Evolutionary conservation across 2,888 invertebrate species (phyloP).

Genomic region (Dolomedes plantarius): DNA sequence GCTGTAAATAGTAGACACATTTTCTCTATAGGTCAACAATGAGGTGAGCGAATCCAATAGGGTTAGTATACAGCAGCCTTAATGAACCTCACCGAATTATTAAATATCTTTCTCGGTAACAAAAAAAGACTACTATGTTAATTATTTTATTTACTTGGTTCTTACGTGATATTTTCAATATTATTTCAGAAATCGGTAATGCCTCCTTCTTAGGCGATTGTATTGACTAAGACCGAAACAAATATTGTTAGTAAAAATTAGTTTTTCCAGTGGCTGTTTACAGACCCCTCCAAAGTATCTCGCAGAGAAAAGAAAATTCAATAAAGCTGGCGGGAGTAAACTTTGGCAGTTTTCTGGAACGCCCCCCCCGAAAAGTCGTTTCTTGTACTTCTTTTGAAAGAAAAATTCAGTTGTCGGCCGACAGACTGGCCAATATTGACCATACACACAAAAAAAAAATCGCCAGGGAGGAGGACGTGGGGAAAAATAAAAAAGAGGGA

Average conservation of each 20-base stretch:
- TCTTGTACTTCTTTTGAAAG: not conserved
- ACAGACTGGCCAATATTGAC: slow-evolving; percentile 1
- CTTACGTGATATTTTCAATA: no score
- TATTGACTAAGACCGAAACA: no score
- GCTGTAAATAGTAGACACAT: no score
- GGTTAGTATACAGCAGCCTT: no score
- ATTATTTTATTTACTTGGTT: no score
- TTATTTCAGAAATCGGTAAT: no score
- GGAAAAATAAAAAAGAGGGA: not conserved
- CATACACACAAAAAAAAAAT: not conserved
- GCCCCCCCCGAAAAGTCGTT: not conserved
- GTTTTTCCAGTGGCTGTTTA: not conserved
- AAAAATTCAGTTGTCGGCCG: not conserved
- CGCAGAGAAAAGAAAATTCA: not conserved
- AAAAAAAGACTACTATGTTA: no score
- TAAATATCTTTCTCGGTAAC: no score
- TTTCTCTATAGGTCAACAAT: no score
- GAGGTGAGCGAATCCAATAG: no score
- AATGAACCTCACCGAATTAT: no score
- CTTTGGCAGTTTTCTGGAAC: not conserved
- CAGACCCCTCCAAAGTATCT: not conserved
- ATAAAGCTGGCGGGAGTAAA: not conserved
- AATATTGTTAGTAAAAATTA: not conserved
- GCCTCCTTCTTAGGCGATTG: no score
- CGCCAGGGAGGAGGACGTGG: not conserved